A percentile compares a stretch with the other conserved stretches of the same genome.
These are phyloP conservation scores for Bergia sp. DNA, from an alignment of 92 coral and sea anemone species.

Conservation along the genomic window DNA sequence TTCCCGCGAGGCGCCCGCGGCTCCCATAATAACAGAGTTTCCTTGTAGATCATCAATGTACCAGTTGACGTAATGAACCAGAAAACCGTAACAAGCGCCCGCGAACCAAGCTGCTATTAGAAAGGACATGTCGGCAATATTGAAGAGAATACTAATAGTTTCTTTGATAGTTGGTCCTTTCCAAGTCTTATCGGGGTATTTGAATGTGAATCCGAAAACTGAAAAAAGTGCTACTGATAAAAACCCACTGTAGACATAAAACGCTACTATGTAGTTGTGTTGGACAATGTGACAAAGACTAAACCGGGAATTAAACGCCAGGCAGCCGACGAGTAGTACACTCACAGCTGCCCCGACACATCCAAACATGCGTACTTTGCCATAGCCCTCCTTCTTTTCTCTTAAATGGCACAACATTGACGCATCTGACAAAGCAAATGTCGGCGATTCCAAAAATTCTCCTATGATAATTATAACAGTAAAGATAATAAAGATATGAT, in stretches of 20 bases:
- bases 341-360: constrained; percentile 44
- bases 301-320: constrained; percentile 11
- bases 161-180: background rate
- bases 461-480: constrained; percentile 50
- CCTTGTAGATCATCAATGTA: constrained; percentile 90
- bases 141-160: constrained; percentile 40
- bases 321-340: constrained; percentile 48
- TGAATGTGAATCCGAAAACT: constrained; percentile 76
- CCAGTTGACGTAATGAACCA: constrained; percentile 98
- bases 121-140: constrained; percentile 64
- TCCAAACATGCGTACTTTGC: constrained; percentile 44
- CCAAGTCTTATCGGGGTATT: constrained; percentile 28
- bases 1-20: constrained; percentile 88
- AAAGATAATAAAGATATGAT: constrained; percentile 49
- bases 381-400: constrained; percentile 45
- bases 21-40: constrained; percentile 83
- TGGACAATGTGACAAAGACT: constrained; percentile 35
- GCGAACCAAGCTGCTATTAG: constrained; percentile 73
- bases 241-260: constrained; percentile 80
- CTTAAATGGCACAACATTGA: constrained; percentile 31
- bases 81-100: constrained; percentile 86
- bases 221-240: constrained; percentile 74
- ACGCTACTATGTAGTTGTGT: constrained; percentile 60
- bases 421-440: constrained; percentile 55
- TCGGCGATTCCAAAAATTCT: constrained; percentile 58